Percentiles rank a stretch among this genome's conserved stretches.
Evolutionary conservation across 2,113 vertebrate genomes (phyloP).

Genomic region (Nibea albiflora): DNA sequence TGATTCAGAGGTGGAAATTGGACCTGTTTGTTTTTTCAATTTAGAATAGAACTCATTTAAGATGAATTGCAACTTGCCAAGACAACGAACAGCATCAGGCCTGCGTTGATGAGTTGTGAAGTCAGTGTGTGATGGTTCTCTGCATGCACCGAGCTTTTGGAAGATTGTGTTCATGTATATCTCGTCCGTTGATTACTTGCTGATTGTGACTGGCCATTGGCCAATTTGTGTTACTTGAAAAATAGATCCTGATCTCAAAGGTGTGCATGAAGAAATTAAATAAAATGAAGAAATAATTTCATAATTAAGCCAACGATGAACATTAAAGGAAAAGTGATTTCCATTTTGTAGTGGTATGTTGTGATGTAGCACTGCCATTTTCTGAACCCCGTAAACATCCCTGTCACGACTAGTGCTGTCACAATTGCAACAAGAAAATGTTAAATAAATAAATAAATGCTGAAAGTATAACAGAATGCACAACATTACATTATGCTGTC

Average conservation of each 20-base stretch:
- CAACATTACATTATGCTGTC: background rate
- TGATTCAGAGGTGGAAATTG: background rate
- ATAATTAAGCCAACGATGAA: background rate
- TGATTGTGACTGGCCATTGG: background rate
- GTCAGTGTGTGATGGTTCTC: background rate
- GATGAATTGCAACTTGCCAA: background rate
- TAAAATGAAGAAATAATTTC: background rate
- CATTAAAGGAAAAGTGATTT: background rate
- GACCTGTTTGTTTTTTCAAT: background rate
- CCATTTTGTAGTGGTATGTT: background rate
- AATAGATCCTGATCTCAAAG: background rate
- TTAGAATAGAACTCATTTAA: background rate
- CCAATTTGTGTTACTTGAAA: background rate
- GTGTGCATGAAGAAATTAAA: background rate
- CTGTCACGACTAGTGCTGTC: background rate
- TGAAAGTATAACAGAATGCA: background rate
- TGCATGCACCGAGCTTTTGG: background rate
- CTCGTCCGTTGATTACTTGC: background rate
- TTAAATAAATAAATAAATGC: background rate
- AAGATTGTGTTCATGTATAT: no score
- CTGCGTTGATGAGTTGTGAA: no score
- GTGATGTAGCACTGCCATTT: background rate
- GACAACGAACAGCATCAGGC: background rate
- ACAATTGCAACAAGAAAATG: background rate
- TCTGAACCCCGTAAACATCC: background rate